phyloP scores from a whole-genome alignment of 1,140 invertebrate species.

The Rhopalosiphum padi region DNA sequence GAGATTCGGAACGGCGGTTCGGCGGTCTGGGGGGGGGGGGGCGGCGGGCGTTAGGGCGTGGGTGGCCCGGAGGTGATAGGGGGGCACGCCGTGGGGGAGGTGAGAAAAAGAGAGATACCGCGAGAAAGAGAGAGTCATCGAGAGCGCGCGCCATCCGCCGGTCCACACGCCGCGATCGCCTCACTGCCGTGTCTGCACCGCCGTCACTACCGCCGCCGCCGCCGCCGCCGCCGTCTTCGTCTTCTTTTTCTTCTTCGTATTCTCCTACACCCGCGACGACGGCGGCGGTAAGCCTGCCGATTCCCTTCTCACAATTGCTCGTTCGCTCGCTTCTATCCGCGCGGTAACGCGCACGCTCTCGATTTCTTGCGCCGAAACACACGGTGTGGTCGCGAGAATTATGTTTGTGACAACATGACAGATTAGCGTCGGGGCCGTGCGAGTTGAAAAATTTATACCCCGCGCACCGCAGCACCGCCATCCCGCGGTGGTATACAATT shows the following conservation, averaged over 20 bases:
- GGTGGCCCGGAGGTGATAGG: not conserved
- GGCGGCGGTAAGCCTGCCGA: not conserved
- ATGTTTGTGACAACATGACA: slow-evolving; percentile 38
- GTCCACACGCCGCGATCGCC: not conserved
- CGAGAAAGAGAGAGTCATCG: not conserved
- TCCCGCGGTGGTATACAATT: not conserved
- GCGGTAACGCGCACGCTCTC: not conserved
- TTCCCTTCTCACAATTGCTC: not conserved
- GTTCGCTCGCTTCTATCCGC: not conserved
- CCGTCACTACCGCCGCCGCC: not conserved
- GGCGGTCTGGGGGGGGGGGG: rapidly evolving
- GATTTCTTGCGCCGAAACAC: not conserved
- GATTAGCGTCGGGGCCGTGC: not conserved
- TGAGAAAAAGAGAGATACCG: not conserved
- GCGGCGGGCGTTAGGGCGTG: not conserved
- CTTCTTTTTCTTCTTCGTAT: not conserved
- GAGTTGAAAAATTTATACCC: not conserved
- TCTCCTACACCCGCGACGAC: not conserved
- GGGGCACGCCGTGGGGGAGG: not conserved
- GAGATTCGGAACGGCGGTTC: not conserved
- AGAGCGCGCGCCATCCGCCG: not conserved
- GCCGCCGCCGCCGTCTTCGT: not conserved
- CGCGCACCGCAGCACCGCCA: not conserved
- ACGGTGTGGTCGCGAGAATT: not conserved
- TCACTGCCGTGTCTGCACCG: not conserved